Base-by-base conservation (phyloP, 2,797 vertebrate species). In the Linurgus olivaceus region DNA sequence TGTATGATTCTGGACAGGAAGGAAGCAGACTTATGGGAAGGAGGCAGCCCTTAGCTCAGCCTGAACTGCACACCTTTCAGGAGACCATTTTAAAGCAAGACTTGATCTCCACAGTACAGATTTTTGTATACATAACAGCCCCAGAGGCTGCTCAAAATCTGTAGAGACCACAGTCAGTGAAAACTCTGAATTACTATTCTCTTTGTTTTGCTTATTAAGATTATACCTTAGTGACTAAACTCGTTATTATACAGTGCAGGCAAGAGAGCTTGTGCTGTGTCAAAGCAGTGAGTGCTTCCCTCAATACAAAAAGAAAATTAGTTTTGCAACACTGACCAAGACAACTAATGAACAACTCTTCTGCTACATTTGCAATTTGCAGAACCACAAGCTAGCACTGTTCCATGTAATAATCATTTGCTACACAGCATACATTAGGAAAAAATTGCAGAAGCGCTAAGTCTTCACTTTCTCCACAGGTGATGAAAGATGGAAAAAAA, bases 171-270 rank as follows among this genome's bases (percentile, higher is more conserved):
- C 50, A 84, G 88, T 92, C 35, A 54, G 88, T 82, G 57, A 23
- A 93, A 73, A 86, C 42, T 87, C 59, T 77, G 51, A 94, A 88
- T 95, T 94, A 85, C 65, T 95, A 52, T 90, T 88, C 75, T 78
- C 20, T 16, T 76, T 68, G 44, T 89, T 93, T 90, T 89, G 50
- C 52, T 77, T 96, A 95, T 95, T 95, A 94, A 93, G 70, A 83
- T 95, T 93, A 94, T 92, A 95, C 80, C 66, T 96, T 96, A 83
- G 96, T 96, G 96, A 89, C 76, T 91, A 86, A 96, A 90, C 33
- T 92, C 73, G 86, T 97, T 91, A 90, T 57, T 75, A 52, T 57
- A 86, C 61, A 71, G 26, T 75, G 24, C 75, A 94, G 82, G 55
- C 73, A 92, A 95, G 93, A 87, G 16, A 91, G 54, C 58, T 86